These are phyloP conservation scores for Heliconius hewitsoni DNA, from an alignment of 1,140 invertebrate genomes.

Conservation along the genomic window DNA sequence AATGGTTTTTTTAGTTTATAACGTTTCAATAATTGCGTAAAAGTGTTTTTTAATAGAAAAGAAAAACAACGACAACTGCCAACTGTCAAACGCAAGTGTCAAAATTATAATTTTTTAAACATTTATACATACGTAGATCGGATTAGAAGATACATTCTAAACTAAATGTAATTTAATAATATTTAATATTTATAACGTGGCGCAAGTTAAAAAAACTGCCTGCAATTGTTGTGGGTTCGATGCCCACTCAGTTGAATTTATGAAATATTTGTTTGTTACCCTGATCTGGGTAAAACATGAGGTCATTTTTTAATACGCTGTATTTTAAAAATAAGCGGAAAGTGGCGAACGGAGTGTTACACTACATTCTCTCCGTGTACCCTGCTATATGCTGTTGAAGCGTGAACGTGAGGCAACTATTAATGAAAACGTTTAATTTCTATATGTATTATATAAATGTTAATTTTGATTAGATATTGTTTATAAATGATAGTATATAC, in stretches of 20 bases:
- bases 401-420: neutral
- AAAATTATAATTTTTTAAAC: conserved; percentile 34
- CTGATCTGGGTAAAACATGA: neutral
- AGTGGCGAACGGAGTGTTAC: neutral
- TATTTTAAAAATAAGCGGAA: neutral
- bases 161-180: conserved; percentile 9
- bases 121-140: conserved; percentile 5
- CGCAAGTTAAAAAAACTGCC: neutral
- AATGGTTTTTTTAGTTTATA: conserved; percentile 28
- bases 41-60: neutral
- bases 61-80: conserved; percentile 37
- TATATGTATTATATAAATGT: conserved; percentile 25
- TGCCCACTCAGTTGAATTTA: neutral
- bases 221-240: neutral
- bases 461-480: conserved; percentile 32
- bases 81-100: conserved; percentile 38
- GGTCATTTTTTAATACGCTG: neutral
- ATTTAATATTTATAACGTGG: neutral
- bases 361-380: neutral
- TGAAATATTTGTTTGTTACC: neutral
- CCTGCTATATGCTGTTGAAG: neutral
- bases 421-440: neutral
- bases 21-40: conserved; percentile 28
- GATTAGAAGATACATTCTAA: conserved; percentile 9
- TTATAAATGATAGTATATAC: conserved; percentile 49